phyloP scores from a whole-genome alignment of 2,113 vertebrate genomes.

The Geococcyx californianus region DNA sequence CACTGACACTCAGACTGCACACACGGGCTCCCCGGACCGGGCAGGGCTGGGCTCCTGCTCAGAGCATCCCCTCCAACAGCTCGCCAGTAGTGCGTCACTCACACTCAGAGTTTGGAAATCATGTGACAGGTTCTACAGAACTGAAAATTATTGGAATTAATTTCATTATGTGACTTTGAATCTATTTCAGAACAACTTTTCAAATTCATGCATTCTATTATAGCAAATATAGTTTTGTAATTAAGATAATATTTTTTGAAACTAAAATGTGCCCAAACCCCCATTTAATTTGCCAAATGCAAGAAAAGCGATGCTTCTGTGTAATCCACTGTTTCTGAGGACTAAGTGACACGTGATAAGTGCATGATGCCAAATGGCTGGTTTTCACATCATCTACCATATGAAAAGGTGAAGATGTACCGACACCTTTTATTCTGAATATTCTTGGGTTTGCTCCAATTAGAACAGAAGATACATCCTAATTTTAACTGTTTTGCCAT shows the following conservation, averaged over 20 bases:
- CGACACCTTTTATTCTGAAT: background rate
- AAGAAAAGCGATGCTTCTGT: background rate
- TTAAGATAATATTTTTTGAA: background rate
- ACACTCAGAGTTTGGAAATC: background rate
- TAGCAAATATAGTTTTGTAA: background rate
- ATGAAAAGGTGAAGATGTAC: background rate
- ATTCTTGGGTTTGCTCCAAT: background rate
- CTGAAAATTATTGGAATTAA: background rate
- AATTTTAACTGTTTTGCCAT: background rate
- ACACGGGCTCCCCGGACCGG: background rate
- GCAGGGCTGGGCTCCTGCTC: background rate
- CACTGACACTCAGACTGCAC: rapidly evolving
- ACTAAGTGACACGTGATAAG: background rate
- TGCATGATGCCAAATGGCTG: background rate
- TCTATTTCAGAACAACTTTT: background rate
- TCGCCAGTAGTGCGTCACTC: background rate
- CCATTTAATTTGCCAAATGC: background rate
- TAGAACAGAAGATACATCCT: background rate
- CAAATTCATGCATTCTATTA: background rate
- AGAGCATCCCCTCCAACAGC: background rate
- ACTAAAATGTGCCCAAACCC: background rate
- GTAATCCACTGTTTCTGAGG: background rate
- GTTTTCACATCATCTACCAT: background rate
- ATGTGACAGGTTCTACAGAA: background rate
- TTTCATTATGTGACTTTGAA: background rate